Evolutionary conservation across 2,113 vertebrate genomes (phyloP), one percentile per base, ranked within the genome.

Genomic region (Galemys pyrenaicus): DNA sequence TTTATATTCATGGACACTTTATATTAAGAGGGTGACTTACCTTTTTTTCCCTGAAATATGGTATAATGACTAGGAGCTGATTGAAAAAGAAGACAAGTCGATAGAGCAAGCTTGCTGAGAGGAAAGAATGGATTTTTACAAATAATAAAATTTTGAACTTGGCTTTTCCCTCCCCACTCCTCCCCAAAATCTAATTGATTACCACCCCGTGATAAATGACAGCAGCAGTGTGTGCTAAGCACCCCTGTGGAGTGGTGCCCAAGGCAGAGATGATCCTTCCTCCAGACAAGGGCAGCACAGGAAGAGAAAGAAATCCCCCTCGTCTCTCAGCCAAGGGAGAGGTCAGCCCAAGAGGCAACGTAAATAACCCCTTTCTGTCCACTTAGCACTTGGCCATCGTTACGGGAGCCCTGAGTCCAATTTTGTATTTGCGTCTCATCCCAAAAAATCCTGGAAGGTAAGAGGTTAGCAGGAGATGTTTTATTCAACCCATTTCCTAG

Each of bases 41-140:
- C 60, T 89, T 39, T 39, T 64, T 60, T n/a, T 24, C 80, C 1
- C 7, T 67, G 84, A 79, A 94, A 95, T 91, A 56, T 4, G 9
- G 30, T 60, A 1, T 79, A 88, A 77, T 94, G 91, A 71, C 90
- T 16, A 30, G 39, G 70, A 35, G 44, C 94, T 78, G 94, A 94
- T 30, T 75, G 95, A 92, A 94, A 92, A 75, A 46, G 51, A 68
- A 89, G 83, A 65, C 92, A 91, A n/a, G 96, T 95, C 94, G 32
- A 95, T 95, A 94, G 92, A 91, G 86, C 89, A 35, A 88, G 39
- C 91, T 28, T 1, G 74, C 96, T 58, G 93, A 67, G 89, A 89
- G 74, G 60, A 49, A 64, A 92, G 91, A 89, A 95, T 94, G 92
- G 97, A 95, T 93, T 97, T 95, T 94, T 87, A 94, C 94, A 95